These are phyloP conservation scores for Euproctis similis DNA, from an alignment of 2,888 invertebrate genomes.

Conservation along the genomic window DNA sequence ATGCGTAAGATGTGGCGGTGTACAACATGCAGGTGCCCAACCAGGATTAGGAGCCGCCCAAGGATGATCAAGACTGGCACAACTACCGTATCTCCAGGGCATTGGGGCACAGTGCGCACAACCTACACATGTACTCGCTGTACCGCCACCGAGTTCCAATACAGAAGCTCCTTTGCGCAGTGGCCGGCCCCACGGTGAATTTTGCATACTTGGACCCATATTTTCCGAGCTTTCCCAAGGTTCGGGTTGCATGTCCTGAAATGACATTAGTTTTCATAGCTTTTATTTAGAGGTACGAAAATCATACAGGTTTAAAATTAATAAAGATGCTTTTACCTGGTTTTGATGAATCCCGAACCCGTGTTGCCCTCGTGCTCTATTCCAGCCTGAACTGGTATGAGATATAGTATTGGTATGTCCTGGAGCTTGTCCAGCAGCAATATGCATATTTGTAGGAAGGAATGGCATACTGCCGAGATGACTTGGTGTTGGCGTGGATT, in stretches of 20 bases:
- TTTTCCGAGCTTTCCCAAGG: constrained; percentile 48
- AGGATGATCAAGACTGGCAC: constrained; percentile 57
- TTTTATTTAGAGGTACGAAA: not conserved
- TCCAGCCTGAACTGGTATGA: constrained; percentile 46
- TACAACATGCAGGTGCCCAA: constrained; percentile 37
- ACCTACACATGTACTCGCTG: constrained; percentile 26
- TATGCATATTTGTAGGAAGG: constrained; percentile 40
- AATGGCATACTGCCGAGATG: constrained; percentile 61
- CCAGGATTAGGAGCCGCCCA: constrained; percentile 33
- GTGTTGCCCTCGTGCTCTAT: constrained; percentile 44
- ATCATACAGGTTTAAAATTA: too few relatives aligned
- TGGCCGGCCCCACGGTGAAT: constrained; percentile 55
- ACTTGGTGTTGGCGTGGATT: constrained; percentile 21
- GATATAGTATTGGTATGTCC: constrained; percentile 40
- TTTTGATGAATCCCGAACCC: constrained; percentile 47
- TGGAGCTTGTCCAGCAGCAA: constrained; percentile 28
- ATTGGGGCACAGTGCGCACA: constrained; percentile 34
- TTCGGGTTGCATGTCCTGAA: constrained; percentile 28
- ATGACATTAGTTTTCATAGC: not conserved
- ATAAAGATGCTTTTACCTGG: too few relatives aligned
- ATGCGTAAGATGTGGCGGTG: constrained; percentile 24
- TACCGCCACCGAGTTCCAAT: constrained; percentile 47
- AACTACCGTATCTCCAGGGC: constrained; percentile 65
- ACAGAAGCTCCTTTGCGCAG: constrained; percentile 61
- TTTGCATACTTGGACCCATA: constrained; percentile 24